A percentile compares a stretch with the other conserved stretches of the same genome.
Evolutionary conservation across 37 sponge, comb jelly and placozoan genomes (phyloP).

Genomic region (Halichondria panicea): DNA sequence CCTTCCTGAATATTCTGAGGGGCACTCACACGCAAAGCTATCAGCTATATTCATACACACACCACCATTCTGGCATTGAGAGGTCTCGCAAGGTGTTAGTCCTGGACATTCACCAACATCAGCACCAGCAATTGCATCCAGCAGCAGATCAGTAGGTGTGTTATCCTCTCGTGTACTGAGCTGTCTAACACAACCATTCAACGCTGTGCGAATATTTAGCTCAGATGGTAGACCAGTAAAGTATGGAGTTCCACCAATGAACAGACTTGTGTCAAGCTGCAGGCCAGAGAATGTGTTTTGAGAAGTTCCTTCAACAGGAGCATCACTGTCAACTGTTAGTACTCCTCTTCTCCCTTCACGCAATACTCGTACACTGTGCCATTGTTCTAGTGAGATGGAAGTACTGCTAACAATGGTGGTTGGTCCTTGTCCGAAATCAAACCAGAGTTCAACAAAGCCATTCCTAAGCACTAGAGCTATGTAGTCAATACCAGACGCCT

Average conservation of each 20-base stretch:
- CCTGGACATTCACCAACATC: constrained; percentile 28
- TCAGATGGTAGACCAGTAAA: neutral
- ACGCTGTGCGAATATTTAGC: constrained; percentile 4
- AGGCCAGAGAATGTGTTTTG: constrained; percentile 27
- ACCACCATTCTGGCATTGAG: constrained; percentile 47
- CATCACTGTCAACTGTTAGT: constrained; percentile 31
- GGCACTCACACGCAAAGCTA: constrained; percentile 45
- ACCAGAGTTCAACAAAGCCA: constrained; percentile 47
- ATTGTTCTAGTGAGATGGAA: constrained; percentile 27
- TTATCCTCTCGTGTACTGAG: neutral
- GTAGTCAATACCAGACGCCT: constrained; percentile 41
- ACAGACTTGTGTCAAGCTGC: constrained; percentile 54
- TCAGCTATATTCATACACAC: constrained; percentile 25
- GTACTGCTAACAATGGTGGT: constrained; percentile 22
- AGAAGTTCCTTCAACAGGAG: constrained; percentile 33
- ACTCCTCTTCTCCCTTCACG: constrained; percentile 42
- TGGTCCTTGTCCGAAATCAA: constrained; percentile 40
- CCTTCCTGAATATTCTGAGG: constrained; percentile 35
- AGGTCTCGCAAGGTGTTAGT: neutral
- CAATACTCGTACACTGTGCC: constrained; percentile 55
- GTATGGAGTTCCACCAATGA: constrained; percentile 30
- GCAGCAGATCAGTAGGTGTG: constrained; percentile 12
- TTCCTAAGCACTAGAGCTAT: constrained; percentile 47
- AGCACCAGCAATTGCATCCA: constrained; percentile 21
- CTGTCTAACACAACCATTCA: constrained; percentile 47